A percentile compares a stretch with the other conserved stretches of the same genome.
These are phyloP conservation scores for Sialis lutaria DNA, from an alignment of 2,888 invertebrate species.

Conservation along the genomic window DNA sequence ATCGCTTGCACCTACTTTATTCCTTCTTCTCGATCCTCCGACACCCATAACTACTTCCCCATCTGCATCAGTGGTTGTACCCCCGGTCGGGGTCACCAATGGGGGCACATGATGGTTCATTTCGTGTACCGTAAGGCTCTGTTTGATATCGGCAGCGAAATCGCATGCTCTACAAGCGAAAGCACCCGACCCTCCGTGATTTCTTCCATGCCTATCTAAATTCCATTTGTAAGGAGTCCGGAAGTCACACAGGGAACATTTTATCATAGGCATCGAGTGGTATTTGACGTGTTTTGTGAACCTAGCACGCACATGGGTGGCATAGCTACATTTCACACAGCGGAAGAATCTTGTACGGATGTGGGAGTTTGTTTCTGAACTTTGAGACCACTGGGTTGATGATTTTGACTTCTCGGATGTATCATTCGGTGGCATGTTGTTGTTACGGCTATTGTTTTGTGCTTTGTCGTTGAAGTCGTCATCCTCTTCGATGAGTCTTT, in stretches of 20 bases:
- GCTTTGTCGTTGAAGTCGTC: too few species aligned
- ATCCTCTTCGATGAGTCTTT: too few species aligned
- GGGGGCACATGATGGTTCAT: slow-evolving; percentile 79
- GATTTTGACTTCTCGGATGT: too few species aligned
- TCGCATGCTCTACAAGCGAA: slow-evolving; percentile 76
- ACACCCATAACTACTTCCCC: slow-evolving; percentile 19
- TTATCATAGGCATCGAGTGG: slow-evolving; percentile 88
- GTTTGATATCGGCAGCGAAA: slow-evolving; percentile 82
- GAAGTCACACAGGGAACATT: slow-evolving; percentile 86
- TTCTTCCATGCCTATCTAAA: slow-evolving; percentile 82
- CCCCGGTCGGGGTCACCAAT: slow-evolving; percentile 41
- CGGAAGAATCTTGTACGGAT: slow-evolving; percentile 61
- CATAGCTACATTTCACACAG: slow-evolving; percentile 83
- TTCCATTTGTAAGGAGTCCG: slow-evolving; percentile 87
- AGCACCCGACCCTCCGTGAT: slow-evolving; percentile 69
- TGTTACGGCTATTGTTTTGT: too few species aligned
- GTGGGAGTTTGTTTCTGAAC: slow-evolving; percentile 50
- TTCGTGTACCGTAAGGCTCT: slow-evolving; percentile 80
- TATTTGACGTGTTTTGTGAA: slow-evolving; percentile 87
- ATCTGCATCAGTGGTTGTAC: slow-evolving; percentile 13
- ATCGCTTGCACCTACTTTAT: slow-evolving; percentile 60
- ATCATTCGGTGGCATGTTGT: slow-evolving; percentile 38
- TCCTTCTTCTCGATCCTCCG: slow-evolving; percentile 39
- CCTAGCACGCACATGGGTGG: slow-evolving; percentile 75
- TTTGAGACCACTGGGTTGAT: too few species aligned